Conservation (phyloP, 2,113 vertebrate species). For the Alexandromys fortis region DNA sequence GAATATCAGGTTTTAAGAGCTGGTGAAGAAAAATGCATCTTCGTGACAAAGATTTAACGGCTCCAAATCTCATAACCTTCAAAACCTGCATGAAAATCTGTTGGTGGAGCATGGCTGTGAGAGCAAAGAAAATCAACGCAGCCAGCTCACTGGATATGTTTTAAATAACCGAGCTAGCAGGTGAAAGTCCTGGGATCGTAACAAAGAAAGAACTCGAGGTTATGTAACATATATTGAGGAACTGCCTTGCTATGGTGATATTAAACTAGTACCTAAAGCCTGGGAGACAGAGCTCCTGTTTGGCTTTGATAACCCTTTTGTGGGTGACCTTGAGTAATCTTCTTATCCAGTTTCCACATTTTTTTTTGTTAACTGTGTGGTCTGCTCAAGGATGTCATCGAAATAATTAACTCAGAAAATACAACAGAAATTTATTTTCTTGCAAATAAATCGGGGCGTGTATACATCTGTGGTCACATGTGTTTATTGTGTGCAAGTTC, state of each 20-base stretch:
- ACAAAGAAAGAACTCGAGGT: neutral
- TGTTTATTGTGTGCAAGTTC: neutral
- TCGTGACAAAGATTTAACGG: neutral
- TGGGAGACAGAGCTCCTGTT: neutral
- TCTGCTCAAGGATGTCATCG: neutral
- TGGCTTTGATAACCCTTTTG: neutral
- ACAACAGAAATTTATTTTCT: neutral
- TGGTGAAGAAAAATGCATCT: neutral
- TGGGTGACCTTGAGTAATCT: neutral
- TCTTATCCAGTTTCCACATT: neutral
- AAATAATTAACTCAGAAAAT: neutral
- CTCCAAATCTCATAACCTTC: conserved; percentile 15
- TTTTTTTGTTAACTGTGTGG: neutral
- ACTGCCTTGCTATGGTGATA: neutral
- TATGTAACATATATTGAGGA: neutral
- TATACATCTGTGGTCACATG: neutral
- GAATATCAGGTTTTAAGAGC: conserved; percentile 1
- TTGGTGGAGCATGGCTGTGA: neutral
- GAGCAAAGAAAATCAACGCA: neutral
- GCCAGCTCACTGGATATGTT: neutral
- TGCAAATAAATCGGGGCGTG: neutral
- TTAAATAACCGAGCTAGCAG: conserved; percentile 25
- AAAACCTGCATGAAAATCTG: conserved; percentile 47
- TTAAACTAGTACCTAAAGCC: neutral
- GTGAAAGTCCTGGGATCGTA: neutral